These are phyloP conservation scores for Stictonetta naevosa DNA, from an alignment of 2,113 vertebrate species.

Conservation along the genomic window DNA sequence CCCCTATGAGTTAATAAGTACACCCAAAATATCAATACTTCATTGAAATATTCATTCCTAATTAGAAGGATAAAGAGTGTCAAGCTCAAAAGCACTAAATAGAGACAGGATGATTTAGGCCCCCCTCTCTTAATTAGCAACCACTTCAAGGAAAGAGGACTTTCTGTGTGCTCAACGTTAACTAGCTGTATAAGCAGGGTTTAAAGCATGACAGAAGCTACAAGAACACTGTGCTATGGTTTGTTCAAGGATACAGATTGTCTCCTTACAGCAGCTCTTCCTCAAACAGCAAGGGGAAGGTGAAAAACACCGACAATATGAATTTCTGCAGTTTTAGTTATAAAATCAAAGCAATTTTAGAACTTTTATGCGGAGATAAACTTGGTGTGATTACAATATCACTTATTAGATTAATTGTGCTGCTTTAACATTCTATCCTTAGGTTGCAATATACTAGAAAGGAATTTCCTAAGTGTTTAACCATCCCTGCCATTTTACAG, in stretches of 20 bases:
- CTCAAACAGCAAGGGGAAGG: background rate
- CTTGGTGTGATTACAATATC: background rate
- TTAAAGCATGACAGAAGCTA: background rate
- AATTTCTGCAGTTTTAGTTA: background rate
- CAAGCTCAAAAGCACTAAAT: background rate
- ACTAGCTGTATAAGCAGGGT: background rate
- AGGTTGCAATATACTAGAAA: background rate
- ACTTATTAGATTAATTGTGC: background rate
- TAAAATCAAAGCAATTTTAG: background rate
- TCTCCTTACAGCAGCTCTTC: background rate
- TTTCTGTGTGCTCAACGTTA: background rate
- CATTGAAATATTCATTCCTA: background rate
- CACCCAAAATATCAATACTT: background rate
- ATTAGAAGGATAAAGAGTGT: background rate
- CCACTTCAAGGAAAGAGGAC: background rate
- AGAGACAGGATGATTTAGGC: background rate
- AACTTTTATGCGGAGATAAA: background rate
- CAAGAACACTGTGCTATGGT: background rate
- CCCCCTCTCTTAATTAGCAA: background rate
- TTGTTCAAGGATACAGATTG: background rate
- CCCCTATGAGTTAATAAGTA: background rate
- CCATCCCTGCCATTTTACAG: background rate
- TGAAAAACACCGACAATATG: background rate
- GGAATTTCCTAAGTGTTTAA: background rate
- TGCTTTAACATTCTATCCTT: background rate